A percentile compares a stretch with the other conserved stretches of the same genome.
phyloP scores from a whole-genome alignment of 2,888 invertebrate species.

The Conus canariensis region DNA sequence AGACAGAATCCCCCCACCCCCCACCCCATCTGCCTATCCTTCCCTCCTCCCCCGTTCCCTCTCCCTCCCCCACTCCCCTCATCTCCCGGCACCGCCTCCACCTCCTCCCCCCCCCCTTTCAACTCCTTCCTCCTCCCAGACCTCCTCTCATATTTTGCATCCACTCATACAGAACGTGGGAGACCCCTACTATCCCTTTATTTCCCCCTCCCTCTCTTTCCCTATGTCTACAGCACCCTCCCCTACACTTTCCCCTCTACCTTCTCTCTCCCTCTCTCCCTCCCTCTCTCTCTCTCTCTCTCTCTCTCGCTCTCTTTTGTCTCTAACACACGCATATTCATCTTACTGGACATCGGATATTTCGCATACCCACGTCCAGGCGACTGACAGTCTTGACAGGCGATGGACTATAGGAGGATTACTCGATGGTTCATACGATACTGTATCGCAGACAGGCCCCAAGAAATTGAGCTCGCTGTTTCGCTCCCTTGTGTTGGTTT shows the following conservation, averaged over 20 bases:
- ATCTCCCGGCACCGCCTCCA: too few species aligned
- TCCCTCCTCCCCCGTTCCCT: too few species aligned
- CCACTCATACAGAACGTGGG: too few species aligned
- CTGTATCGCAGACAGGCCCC: background rate
- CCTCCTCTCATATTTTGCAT: too few species aligned
- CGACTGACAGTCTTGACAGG: background rate
- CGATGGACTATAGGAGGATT: background rate
- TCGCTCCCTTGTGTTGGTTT: background rate
- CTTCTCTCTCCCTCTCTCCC: background rate
- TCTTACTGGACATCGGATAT: background rate
- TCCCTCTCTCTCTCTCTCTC: background rate
- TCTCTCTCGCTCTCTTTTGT: background rate
- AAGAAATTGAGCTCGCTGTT: background rate
- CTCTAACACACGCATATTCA: background rate
- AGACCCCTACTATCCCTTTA: background rate
- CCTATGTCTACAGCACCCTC: background rate
- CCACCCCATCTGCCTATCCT: too few species aligned
- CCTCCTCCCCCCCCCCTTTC: too few species aligned
- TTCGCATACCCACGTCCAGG: background rate
- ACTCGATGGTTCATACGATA: constrained; percentile 9
- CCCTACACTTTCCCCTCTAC: background rate
- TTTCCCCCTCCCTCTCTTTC: background rate
- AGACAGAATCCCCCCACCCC: too few species aligned
- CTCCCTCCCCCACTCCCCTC: too few species aligned
- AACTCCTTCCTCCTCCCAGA: too few species aligned